These are phyloP conservation scores for Naso thynnoides DNA, from an alignment of 2,797 vertebrate genomes.

Conservation along the genomic window DNA sequence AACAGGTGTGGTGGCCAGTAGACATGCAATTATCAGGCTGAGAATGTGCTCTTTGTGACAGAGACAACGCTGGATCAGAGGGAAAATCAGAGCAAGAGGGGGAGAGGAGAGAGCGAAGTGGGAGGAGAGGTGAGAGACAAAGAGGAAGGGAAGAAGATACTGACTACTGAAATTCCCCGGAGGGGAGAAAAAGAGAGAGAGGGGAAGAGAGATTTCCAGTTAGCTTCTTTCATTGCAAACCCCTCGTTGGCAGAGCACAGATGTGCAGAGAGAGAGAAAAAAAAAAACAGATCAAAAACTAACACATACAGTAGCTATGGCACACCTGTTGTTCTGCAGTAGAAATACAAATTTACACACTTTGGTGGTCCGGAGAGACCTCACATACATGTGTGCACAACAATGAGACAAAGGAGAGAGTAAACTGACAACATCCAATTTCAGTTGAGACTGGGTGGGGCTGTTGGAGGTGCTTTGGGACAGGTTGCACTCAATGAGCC, in stretches of 20 bases:
- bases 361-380: conserved; percentile 51
- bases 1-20: conserved; percentile 82
- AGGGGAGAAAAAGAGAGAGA: conserved; percentile 36
- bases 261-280: conserved; percentile 11
- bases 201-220: conserved; percentile 52
- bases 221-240: conserved; percentile 67
- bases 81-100: conserved; percentile 60
- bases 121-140: conserved; percentile 46
- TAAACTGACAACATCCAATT: conserved; percentile 42
- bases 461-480: conserved; percentile 58
- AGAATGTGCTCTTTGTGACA: conserved; percentile 72
- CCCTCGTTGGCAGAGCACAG: conserved; percentile 38
- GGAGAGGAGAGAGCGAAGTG: conserved; percentile 27
- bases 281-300: conserved; percentile 62
- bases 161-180: conserved; percentile 55
- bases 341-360: conserved; percentile 48
- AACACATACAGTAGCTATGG: conserved; percentile 38
- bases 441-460: conserved; percentile 52
- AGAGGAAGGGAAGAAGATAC: conserved; percentile 44
- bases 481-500: conserved; percentile 66
- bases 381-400: conserved; percentile 40
- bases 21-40: conserved; percentile 78
- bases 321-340: conserved; percentile 56
- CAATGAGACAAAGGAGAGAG: conserved; percentile 37
- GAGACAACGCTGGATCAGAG: conserved; percentile 71